Conservation (phyloP, 2,888 invertebrate species). For the Calameuta pallipes region DNA sequence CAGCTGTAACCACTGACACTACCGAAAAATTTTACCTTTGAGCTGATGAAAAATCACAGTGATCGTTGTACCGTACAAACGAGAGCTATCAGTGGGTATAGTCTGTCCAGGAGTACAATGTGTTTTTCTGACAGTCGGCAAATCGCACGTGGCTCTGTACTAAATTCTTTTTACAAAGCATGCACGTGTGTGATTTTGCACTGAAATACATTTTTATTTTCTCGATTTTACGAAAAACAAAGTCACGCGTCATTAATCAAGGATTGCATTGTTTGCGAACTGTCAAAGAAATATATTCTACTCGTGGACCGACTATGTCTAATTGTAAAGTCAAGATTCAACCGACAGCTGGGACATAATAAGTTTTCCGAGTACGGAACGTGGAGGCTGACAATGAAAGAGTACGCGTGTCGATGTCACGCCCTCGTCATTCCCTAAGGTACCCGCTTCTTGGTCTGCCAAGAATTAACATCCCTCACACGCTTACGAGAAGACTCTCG, state of each 20-base stretch:
- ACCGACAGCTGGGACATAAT: not conserved
- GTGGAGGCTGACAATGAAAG: not conserved
- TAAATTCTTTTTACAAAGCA: not conserved
- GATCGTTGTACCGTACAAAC: not conserved
- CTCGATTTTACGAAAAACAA: no score
- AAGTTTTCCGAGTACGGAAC: not conserved
- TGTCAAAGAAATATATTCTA: not conserved
- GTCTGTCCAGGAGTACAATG: not conserved
- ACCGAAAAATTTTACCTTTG: not conserved
- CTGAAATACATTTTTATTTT: no score
- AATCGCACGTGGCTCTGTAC: not conserved
- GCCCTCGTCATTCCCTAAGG: not conserved
- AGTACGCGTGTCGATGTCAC: slow-evolving; percentile 2
- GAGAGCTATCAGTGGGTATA: not conserved
- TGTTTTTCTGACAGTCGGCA: not conserved
- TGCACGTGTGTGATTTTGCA: not conserved
- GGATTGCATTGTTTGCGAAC: not conserved
- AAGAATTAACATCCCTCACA: not conserved
- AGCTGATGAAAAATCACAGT: not conserved
- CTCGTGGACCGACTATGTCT: not conserved
- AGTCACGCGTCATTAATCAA: no score
- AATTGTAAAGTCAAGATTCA: not conserved
- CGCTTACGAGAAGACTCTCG: not conserved
- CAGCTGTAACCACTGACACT: not conserved
- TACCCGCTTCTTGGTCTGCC: not conserved